A percentile compares a stretch with the other conserved stretches of the same genome.
These are phyloP conservation scores for Drosophila ochracea DNA, from an alignment of 2,888 invertebrate species.

Conservation along the genomic window DNA sequence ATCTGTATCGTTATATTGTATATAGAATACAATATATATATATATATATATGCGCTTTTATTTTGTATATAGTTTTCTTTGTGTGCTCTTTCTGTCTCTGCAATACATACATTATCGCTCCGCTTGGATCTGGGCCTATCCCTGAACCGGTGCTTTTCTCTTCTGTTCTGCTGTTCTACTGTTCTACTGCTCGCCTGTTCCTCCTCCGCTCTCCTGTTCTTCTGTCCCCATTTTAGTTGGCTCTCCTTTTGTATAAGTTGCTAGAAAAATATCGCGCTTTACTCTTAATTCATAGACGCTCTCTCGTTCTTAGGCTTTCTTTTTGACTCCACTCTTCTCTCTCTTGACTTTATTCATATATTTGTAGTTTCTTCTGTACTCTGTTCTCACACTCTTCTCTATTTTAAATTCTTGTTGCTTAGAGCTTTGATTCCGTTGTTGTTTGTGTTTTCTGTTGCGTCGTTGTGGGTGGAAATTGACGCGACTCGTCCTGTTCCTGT, in stretches of 20 bases:
- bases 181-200: background rate
- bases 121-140: constrained; percentile 28
- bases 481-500: constrained; percentile 71
- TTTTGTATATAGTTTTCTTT: constrained; percentile 56
- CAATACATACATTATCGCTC: constrained; percentile 33
- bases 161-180: background rate
- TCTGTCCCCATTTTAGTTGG: constrained; percentile 2
- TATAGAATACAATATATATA: constrained; percentile 27
- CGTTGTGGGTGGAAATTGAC: constrained; percentile 60
- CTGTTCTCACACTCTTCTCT: constrained; percentile 17
- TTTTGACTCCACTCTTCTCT: constrained; percentile 7
- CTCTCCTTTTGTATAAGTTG: constrained; percentile 63
- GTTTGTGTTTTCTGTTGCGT: constrained; percentile 40
- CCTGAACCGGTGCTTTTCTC: constrained; percentile 3
- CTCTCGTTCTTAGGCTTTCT: constrained; percentile 12
- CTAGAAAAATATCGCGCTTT: constrained; percentile 64
- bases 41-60: constrained; percentile 31
- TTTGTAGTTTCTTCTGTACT: constrained; percentile 40
- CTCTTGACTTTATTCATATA: constrained; percentile 18
- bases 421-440: constrained; percentile 81
- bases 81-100: constrained; percentile 52
- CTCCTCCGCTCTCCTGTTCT: no score
- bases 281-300: constrained; percentile 25
- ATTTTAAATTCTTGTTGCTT: constrained; percentile 63
- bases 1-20: constrained; percentile 33